Percentiles rank a stretch among this genome's conserved stretches.
Evolutionary conservation across 2,113 vertebrate genomes (phyloP).

Genomic region (Pedetes capensis): DNA sequence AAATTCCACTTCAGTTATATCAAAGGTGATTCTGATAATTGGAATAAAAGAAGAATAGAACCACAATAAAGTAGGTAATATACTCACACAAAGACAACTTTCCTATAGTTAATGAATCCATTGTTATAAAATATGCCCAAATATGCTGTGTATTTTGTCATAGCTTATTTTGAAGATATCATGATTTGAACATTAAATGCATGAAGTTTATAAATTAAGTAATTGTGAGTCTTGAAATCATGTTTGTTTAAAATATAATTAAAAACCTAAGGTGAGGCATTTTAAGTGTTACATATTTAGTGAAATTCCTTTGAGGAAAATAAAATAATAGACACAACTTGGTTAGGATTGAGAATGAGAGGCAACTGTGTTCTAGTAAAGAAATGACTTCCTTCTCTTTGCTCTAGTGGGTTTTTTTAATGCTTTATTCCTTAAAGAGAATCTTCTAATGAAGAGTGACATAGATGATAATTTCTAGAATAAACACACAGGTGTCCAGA

Average conservation of each 20-base stretch:
- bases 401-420: not conserved
- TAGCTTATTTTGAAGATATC: not conserved
- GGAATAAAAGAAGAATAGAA: slow-evolving; percentile 50
- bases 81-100: not conserved
- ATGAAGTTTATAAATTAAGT: not conserved
- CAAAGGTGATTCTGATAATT: slow-evolving; percentile 36
- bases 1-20: not conserved
- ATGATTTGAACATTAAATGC: not conserved
- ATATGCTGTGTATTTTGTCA: not conserved
- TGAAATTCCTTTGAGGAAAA: not conserved
- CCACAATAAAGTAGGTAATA: not conserved
- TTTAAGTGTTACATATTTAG: not conserved
- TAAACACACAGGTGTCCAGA: not conserved
- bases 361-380: not conserved
- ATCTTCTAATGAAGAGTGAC: not conserved
- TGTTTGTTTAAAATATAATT: not conserved
- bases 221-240: not conserved
- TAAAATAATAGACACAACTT: not conserved
- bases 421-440: not conserved
- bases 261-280: not conserved
- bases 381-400: not conserved
- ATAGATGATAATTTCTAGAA: not conserved
- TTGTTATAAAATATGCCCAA: slow-evolving; percentile 14
- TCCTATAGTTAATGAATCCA: not conserved
- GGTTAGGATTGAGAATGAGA: not conserved